Percentiles rank a stretch among this genome's conserved stretches.
phyloP scores from a whole-genome alignment of 1,140 invertebrate species.

The Heliconius hewitsoni region DNA sequence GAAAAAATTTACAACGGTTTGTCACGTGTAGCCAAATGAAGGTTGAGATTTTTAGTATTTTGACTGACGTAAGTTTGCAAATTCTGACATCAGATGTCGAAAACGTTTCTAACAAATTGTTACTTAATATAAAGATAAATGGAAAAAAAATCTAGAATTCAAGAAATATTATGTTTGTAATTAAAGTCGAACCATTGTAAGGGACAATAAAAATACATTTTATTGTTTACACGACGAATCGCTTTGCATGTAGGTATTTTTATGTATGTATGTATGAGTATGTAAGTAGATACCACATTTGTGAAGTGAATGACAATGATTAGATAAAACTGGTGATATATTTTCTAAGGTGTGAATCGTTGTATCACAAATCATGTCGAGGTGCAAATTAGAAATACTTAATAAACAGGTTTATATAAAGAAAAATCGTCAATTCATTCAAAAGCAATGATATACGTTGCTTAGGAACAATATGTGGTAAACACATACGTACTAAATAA shows the following conservation, averaged over 20 bases:
- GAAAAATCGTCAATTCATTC: not conserved
- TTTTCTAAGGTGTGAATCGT: slow-evolving; percentile 31
- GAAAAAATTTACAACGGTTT: slow-evolving; percentile 33
- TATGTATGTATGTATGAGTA: not conserved
- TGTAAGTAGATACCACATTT: slow-evolving; percentile 25
- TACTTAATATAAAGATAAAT: not conserved
- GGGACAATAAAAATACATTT: slow-evolving; percentile 16
- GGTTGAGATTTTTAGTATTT: slow-evolving; percentile 40
- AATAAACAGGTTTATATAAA: not conserved
- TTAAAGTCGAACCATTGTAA: not conserved
- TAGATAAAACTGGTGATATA: slow-evolving; percentile 43
- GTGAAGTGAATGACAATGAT: slow-evolving; percentile 43
- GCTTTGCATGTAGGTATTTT: not conserved
- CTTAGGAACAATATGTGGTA: not conserved
- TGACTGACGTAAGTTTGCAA: not conserved
- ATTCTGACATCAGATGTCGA: not conserved
- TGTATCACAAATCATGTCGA: slow-evolving; percentile 15
- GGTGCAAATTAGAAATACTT: not conserved
- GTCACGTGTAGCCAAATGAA: slow-evolving; percentile 47
- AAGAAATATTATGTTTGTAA: not conserved
- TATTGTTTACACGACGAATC: slow-evolving; percentile 5
- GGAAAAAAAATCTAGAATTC: not conserved
- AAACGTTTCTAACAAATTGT: not conserved
- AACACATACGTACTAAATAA: not conserved
- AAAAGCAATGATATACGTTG: not conserved